Percentiles rank a stretch among this genome's conserved stretches.
Conservation (phyloP, 1,140 invertebrate species). For the Drosophila baimaii region DNA sequence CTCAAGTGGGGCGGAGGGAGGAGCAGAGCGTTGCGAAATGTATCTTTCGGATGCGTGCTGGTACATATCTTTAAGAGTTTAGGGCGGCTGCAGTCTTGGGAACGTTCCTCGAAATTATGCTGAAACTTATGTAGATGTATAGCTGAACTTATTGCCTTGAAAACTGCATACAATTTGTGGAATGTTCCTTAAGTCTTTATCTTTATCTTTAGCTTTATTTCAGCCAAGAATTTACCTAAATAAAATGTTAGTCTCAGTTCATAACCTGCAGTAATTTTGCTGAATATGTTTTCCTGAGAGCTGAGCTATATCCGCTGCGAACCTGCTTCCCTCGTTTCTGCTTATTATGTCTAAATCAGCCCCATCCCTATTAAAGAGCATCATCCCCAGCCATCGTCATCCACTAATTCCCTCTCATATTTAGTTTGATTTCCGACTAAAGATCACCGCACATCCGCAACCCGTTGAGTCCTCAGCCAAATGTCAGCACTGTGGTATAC, state of each 20-base stretch:
- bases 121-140: background rate
- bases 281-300: background rate
- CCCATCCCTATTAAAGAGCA: slow-evolving; percentile 8
- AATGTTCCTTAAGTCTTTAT: background rate
- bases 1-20: background rate
- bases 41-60: slow-evolving; percentile 48
- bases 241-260: background rate
- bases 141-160: slow-evolving; percentile 1
- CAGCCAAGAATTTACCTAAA: background rate
- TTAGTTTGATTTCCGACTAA: slow-evolving; percentile 66
- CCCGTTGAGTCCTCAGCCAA: slow-evolving; percentile 53
- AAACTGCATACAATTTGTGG: background rate
- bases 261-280: background rate
- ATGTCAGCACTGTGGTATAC: slow-evolving; percentile 59
- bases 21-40: slow-evolving; percentile 37
- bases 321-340: background rate
- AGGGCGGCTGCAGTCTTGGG: background rate
- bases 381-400: slow-evolving; percentile 7
- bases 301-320: background rate
- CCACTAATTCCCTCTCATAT: slow-evolving; percentile 29
- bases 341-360: slow-evolving; percentile 35
- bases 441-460: slow-evolving; percentile 60
- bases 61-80: slow-evolving; percentile 15
- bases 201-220: background rate
- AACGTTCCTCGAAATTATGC: background rate